These are phyloP conservation scores for Argyrosomus japonicus DNA, from an alignment of 2,113 vertebrate genomes.

Conservation along the genomic window DNA sequence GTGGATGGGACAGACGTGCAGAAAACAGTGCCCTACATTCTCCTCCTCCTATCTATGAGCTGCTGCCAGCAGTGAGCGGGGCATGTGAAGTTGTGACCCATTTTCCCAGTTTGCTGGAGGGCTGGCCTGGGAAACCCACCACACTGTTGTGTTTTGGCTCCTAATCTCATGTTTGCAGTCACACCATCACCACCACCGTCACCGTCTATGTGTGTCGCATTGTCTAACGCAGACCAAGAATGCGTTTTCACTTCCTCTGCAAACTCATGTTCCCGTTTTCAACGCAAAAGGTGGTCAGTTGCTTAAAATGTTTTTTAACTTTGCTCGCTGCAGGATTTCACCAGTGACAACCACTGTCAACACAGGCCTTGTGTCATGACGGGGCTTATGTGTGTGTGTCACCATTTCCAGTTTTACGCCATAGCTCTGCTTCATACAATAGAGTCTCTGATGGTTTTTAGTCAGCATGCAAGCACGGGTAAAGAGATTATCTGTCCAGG, in stretches of 20 bases:
- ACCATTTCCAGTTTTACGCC: conserved; percentile 52
- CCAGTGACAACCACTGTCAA: neutral
- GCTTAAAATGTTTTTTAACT: conserved; percentile 13
- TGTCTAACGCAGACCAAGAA: neutral
- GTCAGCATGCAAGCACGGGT: conserved; percentile 49
- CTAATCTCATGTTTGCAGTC: neutral
- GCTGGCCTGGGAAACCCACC: conserved; percentile 64
- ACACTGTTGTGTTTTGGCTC: conserved; percentile 37
- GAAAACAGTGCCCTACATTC: conserved; percentile 63
- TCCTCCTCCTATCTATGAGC: conserved; percentile 44
- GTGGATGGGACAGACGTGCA: conserved; percentile 31
- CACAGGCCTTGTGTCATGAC: conserved; percentile 28
- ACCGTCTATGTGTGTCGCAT: neutral
- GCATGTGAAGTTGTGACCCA: conserved; percentile 72
- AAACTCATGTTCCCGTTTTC: conserved; percentile 19
- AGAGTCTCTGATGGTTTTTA: conserved; percentile 53
- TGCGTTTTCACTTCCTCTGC: conserved; percentile 14
- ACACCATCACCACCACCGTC: neutral
- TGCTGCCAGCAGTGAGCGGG: conserved; percentile 48
- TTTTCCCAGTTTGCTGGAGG: conserved; percentile 68
- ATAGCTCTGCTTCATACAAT: conserved; percentile 58
- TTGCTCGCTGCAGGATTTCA: conserved; percentile 4
- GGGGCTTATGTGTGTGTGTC: conserved; percentile 8
- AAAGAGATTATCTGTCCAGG: conserved; percentile 69
- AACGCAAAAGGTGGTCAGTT: neutral